Percentiles rank a stretch among this genome's conserved stretches.
Evolutionary conservation across 2,113 vertebrate species (phyloP).

Genomic region (Brachionichthys hirsutus): DNA sequence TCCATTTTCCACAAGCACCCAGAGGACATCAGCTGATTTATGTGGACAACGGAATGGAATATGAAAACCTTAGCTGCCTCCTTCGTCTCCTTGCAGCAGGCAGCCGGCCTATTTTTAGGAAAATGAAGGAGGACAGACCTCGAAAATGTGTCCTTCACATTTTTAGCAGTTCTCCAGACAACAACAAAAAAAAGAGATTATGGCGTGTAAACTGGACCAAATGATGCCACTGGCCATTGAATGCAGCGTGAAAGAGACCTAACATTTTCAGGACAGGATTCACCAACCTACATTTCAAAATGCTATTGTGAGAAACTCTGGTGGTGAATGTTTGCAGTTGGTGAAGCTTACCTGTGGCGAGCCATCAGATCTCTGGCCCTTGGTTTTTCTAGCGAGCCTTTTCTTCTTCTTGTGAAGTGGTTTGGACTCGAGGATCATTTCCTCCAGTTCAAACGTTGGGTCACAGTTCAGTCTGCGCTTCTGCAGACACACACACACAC

Average conservation of each 20-base stretch:
- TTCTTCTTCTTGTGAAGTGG: constrained; percentile 99
- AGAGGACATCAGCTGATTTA: constrained; percentile 49
- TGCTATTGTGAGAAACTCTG: not conserved
- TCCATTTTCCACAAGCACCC: constrained; percentile 30
- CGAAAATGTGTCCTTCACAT: constrained; percentile 27
- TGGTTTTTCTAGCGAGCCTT: constrained; percentile 88
- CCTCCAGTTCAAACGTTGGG: constrained; percentile 95
- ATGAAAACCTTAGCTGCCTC: constrained; percentile 7
- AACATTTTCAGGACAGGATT: constrained; percentile 4
- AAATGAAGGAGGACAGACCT: constrained; percentile 28
- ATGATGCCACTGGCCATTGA: no score
- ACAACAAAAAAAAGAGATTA: constrained; percentile 14
- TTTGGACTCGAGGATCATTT: constrained; percentile 98
- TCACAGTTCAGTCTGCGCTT: constrained; percentile 94
- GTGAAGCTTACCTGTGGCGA: constrained; percentile 82
- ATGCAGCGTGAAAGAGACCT: no score
- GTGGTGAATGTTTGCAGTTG: not conserved
- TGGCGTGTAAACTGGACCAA: no score
- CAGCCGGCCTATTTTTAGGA: constrained; percentile 25
- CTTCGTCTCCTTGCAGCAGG: constrained; percentile 1
- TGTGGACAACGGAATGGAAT: constrained; percentile 4
- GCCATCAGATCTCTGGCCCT: constrained; percentile 78
- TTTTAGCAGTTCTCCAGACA: constrained; percentile 22
- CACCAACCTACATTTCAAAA: not conserved
- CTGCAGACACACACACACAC: constrained; percentile 63